phyloP scores from a whole-genome alignment of 2,888 invertebrate genomes.

The Pemphredon lugubris region DNA sequence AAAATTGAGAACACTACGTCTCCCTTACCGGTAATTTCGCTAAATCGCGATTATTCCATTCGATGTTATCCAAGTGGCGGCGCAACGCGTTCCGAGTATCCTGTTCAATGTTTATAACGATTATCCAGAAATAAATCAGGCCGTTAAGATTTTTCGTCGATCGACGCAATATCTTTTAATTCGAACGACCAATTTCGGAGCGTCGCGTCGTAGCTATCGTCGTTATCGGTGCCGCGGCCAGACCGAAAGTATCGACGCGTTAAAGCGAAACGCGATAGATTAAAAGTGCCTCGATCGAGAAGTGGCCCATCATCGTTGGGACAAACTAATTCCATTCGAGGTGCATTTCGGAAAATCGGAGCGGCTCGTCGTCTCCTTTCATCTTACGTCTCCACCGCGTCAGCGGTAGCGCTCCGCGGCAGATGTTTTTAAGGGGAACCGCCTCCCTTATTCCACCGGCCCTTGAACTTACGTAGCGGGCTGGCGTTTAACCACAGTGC shows the following conservation, averaged over 20 bases:
- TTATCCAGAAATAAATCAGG: too few species aligned
- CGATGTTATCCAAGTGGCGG: too few species aligned
- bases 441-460: slow-evolving; percentile 27
- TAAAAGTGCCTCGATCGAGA: slow-evolving; percentile 12
- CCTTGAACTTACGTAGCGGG: slow-evolving; percentile 40
- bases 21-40: background rate
- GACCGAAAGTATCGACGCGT: slow-evolving; percentile 28
- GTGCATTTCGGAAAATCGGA: slow-evolving; percentile 15
- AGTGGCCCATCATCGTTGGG: slow-evolving; percentile 18
- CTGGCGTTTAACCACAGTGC: slow-evolving; percentile 60
- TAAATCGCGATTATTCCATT: background rate
- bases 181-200: too few species aligned
- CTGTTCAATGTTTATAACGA: too few species aligned
- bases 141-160: too few species aligned
- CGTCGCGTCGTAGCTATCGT: too few species aligned
- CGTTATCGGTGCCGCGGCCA: too few species aligned
- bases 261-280: slow-evolving; percentile 10
- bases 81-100: too few species aligned
- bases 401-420: slow-evolving; percentile 55
- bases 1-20: background rate
- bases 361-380: slow-evolving; percentile 8
- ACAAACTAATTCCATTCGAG: slow-evolving; percentile 32
- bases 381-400: slow-evolving; percentile 26
- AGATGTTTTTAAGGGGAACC: slow-evolving; percentile 64
- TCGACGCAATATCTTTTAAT: too few species aligned